phyloP scores from a whole-genome alignment of 2,888 invertebrate species.

The Rhagonycha fulva region DNA sequence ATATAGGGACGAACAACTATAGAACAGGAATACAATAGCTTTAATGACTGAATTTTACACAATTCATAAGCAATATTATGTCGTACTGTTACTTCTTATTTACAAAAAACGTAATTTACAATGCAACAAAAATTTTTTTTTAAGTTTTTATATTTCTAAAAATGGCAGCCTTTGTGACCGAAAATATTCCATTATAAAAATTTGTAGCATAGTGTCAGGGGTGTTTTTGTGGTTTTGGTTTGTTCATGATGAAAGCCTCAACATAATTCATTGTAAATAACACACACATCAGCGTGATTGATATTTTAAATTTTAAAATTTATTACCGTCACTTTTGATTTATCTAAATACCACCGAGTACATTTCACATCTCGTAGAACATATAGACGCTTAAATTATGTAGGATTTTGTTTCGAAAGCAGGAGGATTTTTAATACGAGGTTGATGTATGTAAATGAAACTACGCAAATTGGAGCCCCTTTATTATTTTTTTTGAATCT shows the following conservation, averaged over 20 bases:
- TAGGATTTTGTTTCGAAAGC: neutral
- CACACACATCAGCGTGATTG: neutral
- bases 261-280: neutral
- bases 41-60: constrained; percentile 24
- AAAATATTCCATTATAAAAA: neutral
- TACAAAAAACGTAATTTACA: neutral
- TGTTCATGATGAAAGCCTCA: neutral
- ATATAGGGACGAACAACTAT: constrained; percentile 50
- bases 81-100: neutral
- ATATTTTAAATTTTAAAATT: neutral
- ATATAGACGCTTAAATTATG: neutral
- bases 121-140: neutral
- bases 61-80: constrained; percentile 21
- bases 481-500: neutral
- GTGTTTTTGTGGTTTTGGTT: neutral
- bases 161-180: neutral
- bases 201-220: neutral
- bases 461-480: neutral
- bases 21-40: constrained; percentile 26
- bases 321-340: neutral
- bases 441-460: neutral
- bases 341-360: neutral
- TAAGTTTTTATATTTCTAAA: neutral
- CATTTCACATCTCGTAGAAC: neutral
- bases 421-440: neutral